Conservation (phyloP, 2,113 vertebrate species). For the Theropithecus gelada region DNA sequence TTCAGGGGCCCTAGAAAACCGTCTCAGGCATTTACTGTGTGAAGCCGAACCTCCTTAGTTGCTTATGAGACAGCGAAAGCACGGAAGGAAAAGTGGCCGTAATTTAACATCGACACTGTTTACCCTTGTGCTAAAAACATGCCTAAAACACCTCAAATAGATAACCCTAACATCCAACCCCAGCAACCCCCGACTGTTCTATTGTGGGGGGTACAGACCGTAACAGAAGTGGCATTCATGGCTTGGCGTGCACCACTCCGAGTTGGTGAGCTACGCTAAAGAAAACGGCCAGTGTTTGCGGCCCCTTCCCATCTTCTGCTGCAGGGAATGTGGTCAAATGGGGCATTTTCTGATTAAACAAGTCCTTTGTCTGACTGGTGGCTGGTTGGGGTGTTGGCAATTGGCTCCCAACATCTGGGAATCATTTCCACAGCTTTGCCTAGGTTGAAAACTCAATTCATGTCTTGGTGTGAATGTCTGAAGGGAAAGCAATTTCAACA, state of each 20-base stretch:
- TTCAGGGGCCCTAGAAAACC: background rate
- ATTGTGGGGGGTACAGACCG: background rate
- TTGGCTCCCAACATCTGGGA: slow-evolving; percentile 73
- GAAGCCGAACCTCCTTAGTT: background rate
- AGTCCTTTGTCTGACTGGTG: slow-evolving; percentile 7
- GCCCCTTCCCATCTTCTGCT: background rate
- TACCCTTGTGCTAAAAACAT: background rate
- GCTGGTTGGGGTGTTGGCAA: slow-evolving; percentile 55
- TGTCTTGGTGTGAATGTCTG: background rate
- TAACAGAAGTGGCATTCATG: slow-evolving; percentile 25
- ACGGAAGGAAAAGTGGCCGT: background rate
- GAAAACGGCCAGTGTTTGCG: background rate
- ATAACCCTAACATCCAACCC: background rate
- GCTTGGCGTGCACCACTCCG: background rate
- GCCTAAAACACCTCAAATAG: background rate
- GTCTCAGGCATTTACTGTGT: slow-evolving; percentile 6
- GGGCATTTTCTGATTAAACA: slow-evolving; percentile 17
- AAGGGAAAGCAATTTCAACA: slow-evolving; percentile 49
- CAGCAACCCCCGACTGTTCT: background rate
- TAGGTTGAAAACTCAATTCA: slow-evolving; percentile 63
- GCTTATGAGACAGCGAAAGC: background rate
- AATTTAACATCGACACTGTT: background rate
- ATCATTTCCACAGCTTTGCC: slow-evolving; percentile 69
- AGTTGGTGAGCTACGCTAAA: background rate
- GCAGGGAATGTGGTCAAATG: background rate